Percentiles rank a stretch among this genome's conserved stretches.
Evolutionary conservation across 2,797 vertebrate genomes (phyloP).

Genomic region (Leptodactylus fallax): DNA sequence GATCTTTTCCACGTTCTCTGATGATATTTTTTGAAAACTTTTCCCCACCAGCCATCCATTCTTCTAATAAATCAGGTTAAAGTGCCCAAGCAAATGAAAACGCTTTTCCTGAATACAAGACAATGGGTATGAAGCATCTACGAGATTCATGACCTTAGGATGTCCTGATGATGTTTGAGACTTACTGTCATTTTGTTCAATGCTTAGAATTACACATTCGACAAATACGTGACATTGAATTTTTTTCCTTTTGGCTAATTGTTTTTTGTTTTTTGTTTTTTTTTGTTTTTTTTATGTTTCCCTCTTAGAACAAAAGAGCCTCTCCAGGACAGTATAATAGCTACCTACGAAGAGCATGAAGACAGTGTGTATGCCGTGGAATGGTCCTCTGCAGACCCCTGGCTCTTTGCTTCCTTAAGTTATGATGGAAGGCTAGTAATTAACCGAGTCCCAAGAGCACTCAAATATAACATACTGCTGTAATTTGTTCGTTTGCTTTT

Average conservation of each 20-base stretch:
- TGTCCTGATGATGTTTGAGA: conserved; percentile 15
- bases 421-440: conserved; percentile 97
- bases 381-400: conserved; percentile 96
- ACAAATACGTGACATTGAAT: conserved; percentile 61
- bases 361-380: conserved; percentile 97
- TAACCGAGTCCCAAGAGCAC: conserved; percentile 93
- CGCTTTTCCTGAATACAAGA: conserved; percentile 3
- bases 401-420: conserved; percentile 97
- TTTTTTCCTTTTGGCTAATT: conserved; percentile 45
- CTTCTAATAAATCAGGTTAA: not conserved
- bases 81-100: conserved; percentile 20
- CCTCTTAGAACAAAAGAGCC: conserved; percentile 87
- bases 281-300: conserved; percentile 58
- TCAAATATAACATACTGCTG: conserved; percentile 95
- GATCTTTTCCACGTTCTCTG: not conserved
- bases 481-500: conserved; percentile 73
- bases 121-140: conserved; percentile 6
- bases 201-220: conserved; percentile 53
- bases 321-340: conserved; percentile 92
- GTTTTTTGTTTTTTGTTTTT: no score
- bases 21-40: not conserved
- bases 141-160: conserved; percentile 39
- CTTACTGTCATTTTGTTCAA: not conserved
- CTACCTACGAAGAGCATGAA: conserved; percentile 96
- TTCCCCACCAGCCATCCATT: not conserved